phyloP scores from a whole-genome alignment of 37 sponge, comb jelly and placozoan genomes.

The Eunapius fragilis region DNA sequence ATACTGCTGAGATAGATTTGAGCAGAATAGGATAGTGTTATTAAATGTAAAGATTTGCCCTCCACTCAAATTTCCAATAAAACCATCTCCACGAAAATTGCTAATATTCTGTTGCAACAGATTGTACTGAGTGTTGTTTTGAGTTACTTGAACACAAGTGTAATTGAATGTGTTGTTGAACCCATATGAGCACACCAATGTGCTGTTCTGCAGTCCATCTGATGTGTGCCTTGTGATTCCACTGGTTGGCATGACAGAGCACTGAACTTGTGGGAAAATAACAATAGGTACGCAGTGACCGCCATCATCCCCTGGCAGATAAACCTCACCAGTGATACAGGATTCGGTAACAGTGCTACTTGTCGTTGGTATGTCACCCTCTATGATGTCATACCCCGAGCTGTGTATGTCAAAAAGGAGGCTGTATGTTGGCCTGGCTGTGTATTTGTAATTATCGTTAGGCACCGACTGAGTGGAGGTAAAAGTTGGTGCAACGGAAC shows the following conservation, averaged over 20 bases:
- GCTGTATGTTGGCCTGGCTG: background rate
- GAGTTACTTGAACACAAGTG: background rate
- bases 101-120: background rate
- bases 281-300: background rate
- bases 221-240: background rate
- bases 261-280: background rate
- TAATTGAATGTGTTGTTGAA: background rate
- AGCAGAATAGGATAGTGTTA: background rate
- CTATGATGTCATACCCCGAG: background rate
- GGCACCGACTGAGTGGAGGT: no score
- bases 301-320: background rate
- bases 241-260: background rate
- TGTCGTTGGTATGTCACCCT: background rate
- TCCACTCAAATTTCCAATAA: background rate
- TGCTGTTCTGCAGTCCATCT: background rate
- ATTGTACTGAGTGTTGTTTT: background rate
- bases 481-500: no score
- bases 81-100: background rate
- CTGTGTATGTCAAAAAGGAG: background rate
- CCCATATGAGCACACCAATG: background rate
- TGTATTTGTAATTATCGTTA: background rate
- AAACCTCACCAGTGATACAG: background rate
- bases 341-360: background rate
- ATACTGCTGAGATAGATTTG: background rate
- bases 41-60: background rate